A percentile compares a stretch with the other conserved stretches of the same genome.
These are phyloP conservation scores for Megalurothrips usitatus DNA, from an alignment of 2,888 invertebrate species.

Conservation along the genomic window DNA sequence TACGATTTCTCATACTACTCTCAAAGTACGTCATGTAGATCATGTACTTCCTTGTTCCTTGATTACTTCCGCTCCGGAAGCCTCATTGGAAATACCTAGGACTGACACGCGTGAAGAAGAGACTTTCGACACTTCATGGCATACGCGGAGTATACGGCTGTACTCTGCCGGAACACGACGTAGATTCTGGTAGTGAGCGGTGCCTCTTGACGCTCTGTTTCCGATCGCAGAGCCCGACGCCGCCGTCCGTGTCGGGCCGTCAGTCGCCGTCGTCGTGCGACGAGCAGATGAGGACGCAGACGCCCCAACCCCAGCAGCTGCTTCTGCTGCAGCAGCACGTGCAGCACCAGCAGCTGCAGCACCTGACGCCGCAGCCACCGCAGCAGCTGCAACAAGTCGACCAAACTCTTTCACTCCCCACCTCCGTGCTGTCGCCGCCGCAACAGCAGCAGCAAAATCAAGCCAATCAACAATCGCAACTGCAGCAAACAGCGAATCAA, in stretches of 20 bases:
- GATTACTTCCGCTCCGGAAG: too few relatives aligned
- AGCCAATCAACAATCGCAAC: not conserved
- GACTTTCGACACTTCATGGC: too few relatives aligned
- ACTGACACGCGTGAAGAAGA: too few relatives aligned
- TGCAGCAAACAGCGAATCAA: not conserved
- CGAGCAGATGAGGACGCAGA: not conserved
- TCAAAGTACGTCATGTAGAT: too few relatives aligned
- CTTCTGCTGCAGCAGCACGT: not conserved
- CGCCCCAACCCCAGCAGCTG: not conserved
- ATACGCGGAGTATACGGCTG: too few relatives aligned
- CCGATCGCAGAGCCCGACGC: not conserved
- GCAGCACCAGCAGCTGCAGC: not conserved
- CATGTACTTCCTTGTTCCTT: too few relatives aligned
- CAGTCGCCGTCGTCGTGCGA: not conserved
- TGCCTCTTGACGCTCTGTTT: not conserved
- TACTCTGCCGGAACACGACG: too few relatives aligned
- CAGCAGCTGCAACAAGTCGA: constrained; percentile 2
- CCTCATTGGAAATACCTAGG: too few relatives aligned
- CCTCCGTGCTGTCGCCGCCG: not conserved
- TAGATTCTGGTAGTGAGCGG: too few relatives aligned
- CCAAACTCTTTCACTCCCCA: not conserved
- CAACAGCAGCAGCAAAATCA: not conserved
- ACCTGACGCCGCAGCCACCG: not conserved
- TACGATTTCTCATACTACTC: too few relatives aligned
- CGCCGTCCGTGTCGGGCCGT: not conserved